phyloP scores from a whole-genome alignment of 2,113 vertebrate species.

The Romanogobio albipinnatus region DNA sequence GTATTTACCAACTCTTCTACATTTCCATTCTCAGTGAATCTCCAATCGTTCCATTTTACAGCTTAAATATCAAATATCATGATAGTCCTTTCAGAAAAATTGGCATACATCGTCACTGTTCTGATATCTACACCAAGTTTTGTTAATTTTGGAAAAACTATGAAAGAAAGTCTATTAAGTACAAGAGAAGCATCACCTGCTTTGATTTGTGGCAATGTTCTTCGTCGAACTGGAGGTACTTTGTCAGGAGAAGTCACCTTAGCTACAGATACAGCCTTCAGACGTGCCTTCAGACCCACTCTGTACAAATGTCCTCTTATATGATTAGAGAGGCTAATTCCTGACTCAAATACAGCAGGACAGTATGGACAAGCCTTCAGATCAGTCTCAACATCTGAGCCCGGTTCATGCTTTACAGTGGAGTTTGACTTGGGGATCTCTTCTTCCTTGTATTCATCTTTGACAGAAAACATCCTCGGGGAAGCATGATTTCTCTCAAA shows the following conservation, averaged over 20 bases:
- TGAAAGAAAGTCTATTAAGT: background rate
- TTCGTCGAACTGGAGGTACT: conserved; percentile 86
- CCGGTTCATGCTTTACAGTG: conserved; percentile 20
- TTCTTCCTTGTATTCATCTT: conserved; percentile 59
- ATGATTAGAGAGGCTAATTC: conserved; percentile 92
- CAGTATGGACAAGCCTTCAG: conserved; percentile 90
- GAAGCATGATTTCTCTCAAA: conserved; percentile 29
- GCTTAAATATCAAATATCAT: background rate
- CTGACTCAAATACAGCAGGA: conserved; percentile 91
- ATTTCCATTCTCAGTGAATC: background rate
- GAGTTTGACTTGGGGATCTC: conserved; percentile 39
- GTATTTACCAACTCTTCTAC: background rate
- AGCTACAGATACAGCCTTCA: conserved; percentile 84
- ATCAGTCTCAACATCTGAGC: conserved; percentile 68
- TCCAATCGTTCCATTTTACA: background rate
- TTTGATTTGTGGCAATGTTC: conserved; percentile 37
- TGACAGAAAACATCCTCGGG: conserved; percentile 39
- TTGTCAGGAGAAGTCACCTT: conserved; percentile 87
- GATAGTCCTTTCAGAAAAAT: background rate
- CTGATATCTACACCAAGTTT: background rate
- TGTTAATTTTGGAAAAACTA: background rate
- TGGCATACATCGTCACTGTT: background rate
- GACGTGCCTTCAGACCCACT: conserved; percentile 87
- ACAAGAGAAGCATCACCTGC: conserved; percentile 31
- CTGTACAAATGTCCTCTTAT: conserved; percentile 92